Evolutionary conservation across 2,888 invertebrate species (phyloP).

Genomic region (Limenitis camilla): DNA sequence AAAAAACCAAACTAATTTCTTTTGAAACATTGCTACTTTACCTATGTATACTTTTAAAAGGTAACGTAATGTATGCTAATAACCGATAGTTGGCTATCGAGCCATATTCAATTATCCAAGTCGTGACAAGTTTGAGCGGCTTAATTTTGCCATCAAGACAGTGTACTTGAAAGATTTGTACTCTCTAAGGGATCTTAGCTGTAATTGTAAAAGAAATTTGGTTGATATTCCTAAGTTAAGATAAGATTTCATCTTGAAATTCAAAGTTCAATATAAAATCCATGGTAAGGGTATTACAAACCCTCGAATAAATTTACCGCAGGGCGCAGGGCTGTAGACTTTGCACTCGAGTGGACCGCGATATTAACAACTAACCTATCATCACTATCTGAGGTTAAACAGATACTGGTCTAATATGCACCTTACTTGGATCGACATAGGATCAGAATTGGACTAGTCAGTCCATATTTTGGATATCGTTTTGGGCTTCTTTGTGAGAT

Average conservation of each 20-base stretch:
- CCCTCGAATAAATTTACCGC: slow-evolving; percentile 24
- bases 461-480: slow-evolving; percentile 5
- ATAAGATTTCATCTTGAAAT: background rate
- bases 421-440: background rate
- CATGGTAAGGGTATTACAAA: slow-evolving; percentile 22
- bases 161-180: no score
- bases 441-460: background rate
- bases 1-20: no score
- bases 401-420: background rate
- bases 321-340: slow-evolving; percentile 38
- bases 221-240: no score
- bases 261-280: background rate
- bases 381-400: slow-evolving; percentile 7
- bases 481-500: slow-evolving; percentile 16
- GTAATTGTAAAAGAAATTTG: no score
- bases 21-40: no score
- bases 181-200: no score
- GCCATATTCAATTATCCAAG: no score
- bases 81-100: no score
- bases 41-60: no score
- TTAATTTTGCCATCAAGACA: no score
- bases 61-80: no score
- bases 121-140: no score
- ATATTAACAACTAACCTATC: slow-evolving; percentile 19
- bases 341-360: slow-evolving; percentile 43